phyloP scores from a whole-genome alignment of 2,113 vertebrate species.

The Platycercus adscitus region DNA sequence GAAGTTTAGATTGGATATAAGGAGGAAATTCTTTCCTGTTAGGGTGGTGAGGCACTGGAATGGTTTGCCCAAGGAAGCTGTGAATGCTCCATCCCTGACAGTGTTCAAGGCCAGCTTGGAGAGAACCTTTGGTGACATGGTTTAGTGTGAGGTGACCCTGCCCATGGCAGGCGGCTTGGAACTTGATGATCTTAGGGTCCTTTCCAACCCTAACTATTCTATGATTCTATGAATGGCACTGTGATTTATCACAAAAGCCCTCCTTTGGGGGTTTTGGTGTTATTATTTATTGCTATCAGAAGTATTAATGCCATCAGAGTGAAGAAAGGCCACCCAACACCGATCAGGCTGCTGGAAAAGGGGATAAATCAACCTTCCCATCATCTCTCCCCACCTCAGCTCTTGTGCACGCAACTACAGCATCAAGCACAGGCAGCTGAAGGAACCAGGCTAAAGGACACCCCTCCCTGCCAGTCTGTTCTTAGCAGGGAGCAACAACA shows the following conservation, averaged over 20 bases:
- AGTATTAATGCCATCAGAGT: neutral
- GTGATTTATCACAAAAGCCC: neutral
- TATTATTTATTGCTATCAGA: neutral
- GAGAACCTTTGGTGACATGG: no score
- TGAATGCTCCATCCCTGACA: no score
- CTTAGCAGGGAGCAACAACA: neutral
- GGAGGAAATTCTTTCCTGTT: no score
- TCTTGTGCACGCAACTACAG: neutral
- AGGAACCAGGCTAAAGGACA: neutral
- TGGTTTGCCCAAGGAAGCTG: no score
- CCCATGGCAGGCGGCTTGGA: no score
- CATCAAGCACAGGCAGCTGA: neutral
- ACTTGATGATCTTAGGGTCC: no score
- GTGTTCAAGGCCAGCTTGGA: no score
- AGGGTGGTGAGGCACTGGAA: no score
- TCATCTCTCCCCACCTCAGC: neutral
- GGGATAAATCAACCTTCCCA: neutral
- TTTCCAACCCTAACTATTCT: no score
- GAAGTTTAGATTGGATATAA: no score
- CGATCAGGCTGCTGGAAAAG: neutral
- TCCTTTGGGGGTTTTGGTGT: neutral
- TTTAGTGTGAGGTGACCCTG: no score
- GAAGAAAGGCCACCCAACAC: neutral
- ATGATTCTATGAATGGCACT: neutral
- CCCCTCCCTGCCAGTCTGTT: neutral